Evolutionary conservation across 2,113 vertebrate genomes (phyloP).

Genomic region (Oostethus manadensis): DNA sequence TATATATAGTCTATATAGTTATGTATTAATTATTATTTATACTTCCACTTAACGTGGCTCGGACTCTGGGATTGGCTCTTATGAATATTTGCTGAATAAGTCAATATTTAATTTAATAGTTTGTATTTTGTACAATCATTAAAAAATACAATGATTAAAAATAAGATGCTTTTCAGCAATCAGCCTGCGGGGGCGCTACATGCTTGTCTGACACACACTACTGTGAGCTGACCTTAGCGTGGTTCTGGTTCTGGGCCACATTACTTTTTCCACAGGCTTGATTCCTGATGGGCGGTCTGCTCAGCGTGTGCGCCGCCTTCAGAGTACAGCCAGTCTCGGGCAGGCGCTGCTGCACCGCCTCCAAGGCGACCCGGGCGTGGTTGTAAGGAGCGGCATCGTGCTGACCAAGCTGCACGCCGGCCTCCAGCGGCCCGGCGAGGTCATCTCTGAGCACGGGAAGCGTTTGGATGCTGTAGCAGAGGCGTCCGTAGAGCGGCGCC

Average conservation of each 20-base stretch:
- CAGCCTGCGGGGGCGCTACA: too few relatives aligned
- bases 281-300: slow-evolving; percentile 27
- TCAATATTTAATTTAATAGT: too few relatives aligned
- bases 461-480: slow-evolving; percentile 71
- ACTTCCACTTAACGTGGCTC: too few relatives aligned
- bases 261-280: slow-evolving; percentile 38
- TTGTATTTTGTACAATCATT: too few relatives aligned
- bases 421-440: slow-evolving; percentile 46
- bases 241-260: slow-evolving; percentile 34
- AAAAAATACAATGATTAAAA: too few relatives aligned
- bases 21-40: too few relatives aligned
- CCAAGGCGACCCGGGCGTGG: slow-evolving; percentile 50
- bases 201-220: too few relatives aligned
- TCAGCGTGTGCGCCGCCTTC: slow-evolving; percentile 25
- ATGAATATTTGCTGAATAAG: too few relatives aligned
- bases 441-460: slow-evolving; percentile 68
- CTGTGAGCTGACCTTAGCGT: slow-evolving; percentile 46
- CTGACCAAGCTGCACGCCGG: slow-evolving; percentile 61
- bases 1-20: too few relatives aligned
- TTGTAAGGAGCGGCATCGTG: slow-evolving; percentile 32
- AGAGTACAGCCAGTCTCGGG: slow-evolving; percentile 19
- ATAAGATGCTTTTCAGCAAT: too few relatives aligned
- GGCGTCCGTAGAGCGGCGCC: slow-evolving; percentile 63
- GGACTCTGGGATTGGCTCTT: neutral
- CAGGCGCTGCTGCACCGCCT: slow-evolving; percentile 32